phyloP scores from a whole-genome alignment of 2,888 invertebrate species.

The Macaria notata region DNA sequence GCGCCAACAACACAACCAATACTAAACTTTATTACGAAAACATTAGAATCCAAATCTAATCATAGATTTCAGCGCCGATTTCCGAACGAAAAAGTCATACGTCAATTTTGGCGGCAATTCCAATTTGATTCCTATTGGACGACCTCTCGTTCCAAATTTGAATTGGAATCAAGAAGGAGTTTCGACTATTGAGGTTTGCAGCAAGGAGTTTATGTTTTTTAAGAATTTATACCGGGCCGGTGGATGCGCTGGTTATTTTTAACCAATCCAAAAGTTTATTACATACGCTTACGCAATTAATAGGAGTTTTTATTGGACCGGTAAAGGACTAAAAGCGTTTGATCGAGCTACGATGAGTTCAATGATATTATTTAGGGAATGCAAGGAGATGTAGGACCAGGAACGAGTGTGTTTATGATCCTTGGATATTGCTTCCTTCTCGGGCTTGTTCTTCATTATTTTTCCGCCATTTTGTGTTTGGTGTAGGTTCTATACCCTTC shows the following conservation, averaged over 20 bases:
- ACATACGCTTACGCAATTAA: conserved; percentile 79
- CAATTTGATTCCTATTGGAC: conserved; percentile 65
- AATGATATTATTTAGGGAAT: conserved; percentile 51
- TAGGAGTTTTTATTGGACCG: conserved; percentile 78
- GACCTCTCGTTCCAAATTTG: conserved; percentile 46
- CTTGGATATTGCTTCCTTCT: neutral
- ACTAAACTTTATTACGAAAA: conserved; percentile 74
- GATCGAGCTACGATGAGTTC: conserved; percentile 52
- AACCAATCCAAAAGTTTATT: conserved; percentile 79
- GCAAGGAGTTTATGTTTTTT: conserved; percentile 76
- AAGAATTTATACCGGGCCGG: conserved; percentile 74
- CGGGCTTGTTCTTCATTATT: neutral
- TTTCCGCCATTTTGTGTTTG: no score
- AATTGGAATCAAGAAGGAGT: conserved; percentile 34
- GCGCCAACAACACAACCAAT: conserved; percentile 59
- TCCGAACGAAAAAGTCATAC: conserved; percentile 58
- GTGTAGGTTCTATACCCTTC: no score
- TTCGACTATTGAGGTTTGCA: conserved; percentile 43
- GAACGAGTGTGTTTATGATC: no score
- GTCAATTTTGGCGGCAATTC: conserved; percentile 57
- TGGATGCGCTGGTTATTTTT: conserved; percentile 73
- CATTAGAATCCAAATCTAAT: conserved; percentile 74
- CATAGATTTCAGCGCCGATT: conserved; percentile 56
- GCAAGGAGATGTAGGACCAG: conserved; percentile 9
- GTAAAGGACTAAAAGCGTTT: conserved; percentile 74